phyloP scores from a whole-genome alignment of 1,140 invertebrate genomes.

The Drosophila miranda region DNA sequence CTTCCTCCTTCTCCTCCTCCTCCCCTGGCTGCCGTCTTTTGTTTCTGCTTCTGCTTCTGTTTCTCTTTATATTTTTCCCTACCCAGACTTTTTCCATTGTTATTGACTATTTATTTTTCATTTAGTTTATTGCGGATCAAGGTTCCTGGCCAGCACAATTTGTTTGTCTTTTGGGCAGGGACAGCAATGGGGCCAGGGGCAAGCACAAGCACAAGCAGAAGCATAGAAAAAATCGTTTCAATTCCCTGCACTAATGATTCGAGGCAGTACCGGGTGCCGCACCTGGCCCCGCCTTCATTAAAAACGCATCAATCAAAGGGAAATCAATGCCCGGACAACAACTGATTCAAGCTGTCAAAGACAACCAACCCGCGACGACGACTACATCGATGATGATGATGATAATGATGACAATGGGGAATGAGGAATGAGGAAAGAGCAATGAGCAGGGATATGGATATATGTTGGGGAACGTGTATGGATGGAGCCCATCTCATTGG shows the following conservation, averaged over 20 bases:
- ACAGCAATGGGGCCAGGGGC: not conserved
- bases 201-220: too few species aligned
- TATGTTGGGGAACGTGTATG: not conserved
- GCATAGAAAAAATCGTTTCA: constrained; percentile 11
- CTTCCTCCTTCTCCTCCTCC: not conserved
- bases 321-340: constrained; percentile 66
- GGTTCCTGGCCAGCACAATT: constrained; percentile 43
- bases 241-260: constrained; percentile 51
- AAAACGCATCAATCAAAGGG: constrained; percentile 69
- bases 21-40: not conserved
- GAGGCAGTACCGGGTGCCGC: constrained; percentile 3
- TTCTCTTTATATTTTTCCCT: not conserved
- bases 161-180: constrained; percentile 39
- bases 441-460: constrained; percentile 9
- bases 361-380: constrained; percentile 5
- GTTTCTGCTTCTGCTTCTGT: not conserved
- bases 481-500: constrained; percentile 9
- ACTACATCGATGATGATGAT: not conserved
- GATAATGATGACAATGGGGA: constrained; percentile 3
- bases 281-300: constrained; percentile 52
- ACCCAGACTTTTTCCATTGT: constrained; percentile 22
- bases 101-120: constrained; percentile 72
- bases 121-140: constrained; percentile 73
- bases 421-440: not conserved
- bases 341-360: constrained; percentile 52